Evolutionary conservation across 2,888 invertebrate species (phyloP).

Genomic region (Hydrotaea diabolus): DNA sequence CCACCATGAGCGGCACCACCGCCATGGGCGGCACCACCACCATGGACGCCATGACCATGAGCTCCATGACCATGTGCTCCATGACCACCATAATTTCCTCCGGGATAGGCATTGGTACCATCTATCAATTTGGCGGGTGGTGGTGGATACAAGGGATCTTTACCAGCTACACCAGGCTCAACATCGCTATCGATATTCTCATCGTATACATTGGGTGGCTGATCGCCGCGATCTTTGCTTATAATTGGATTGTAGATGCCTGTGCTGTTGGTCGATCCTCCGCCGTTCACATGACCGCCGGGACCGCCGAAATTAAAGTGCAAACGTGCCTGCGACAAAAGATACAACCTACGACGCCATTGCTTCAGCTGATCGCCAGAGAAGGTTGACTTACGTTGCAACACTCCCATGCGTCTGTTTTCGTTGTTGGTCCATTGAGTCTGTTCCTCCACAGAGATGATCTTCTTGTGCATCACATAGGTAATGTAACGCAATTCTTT

Average conservation of each 20-base stretch:
- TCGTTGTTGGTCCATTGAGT: conserved; percentile 73
- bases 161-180: conserved; percentile 76
- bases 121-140: conserved; percentile 59
- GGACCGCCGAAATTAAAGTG: conserved; percentile 71
- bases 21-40: too few species aligned
- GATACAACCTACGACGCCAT: conserved; percentile 77
- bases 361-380: conserved; percentile 71
- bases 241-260: conserved; percentile 71
- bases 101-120: conserved; percentile 27
- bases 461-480: conserved; percentile 74
- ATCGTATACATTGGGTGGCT: conserved; percentile 78
- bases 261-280: conserved; percentile 69
- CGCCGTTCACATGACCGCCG: conserved; percentile 72
- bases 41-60: too few species aligned
- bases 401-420: conserved; percentile 67
- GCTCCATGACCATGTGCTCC: too few species aligned
- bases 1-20: too few species aligned
- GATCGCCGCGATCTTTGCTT: conserved; percentile 79
- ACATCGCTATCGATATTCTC: conserved; percentile 74
- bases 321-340: conserved; percentile 76
- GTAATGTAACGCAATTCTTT: conserved; percentile 74
- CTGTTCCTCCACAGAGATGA: conserved; percentile 69
- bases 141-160: conserved; percentile 63
- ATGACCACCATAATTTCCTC: conserved; percentile 61
- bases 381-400: conserved; percentile 71